Evolutionary conservation across 92 coral and sea anemone species (phyloP).

Genomic region (Plumapathes pennacea): DNA sequence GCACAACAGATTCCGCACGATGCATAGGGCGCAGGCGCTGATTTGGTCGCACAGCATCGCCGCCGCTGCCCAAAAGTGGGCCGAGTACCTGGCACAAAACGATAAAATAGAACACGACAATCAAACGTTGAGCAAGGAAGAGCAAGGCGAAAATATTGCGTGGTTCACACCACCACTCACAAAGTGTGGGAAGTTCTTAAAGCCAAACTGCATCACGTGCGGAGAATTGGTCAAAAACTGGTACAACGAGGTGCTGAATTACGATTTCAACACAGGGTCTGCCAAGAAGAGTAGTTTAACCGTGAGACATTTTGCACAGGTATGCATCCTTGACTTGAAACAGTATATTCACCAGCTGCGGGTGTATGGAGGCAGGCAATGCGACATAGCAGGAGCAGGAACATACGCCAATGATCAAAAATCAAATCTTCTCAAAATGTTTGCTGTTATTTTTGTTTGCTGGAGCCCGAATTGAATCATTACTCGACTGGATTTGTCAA

Average conservation of each 20-base stretch:
- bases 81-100: slow-evolving; percentile 68
- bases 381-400: too few species aligned
- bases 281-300: slow-evolving; percentile 47
- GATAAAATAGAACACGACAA: slow-evolving; percentile 72
- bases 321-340: slow-evolving; percentile 9
- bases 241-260: slow-evolving; percentile 75
- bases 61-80: slow-evolving; percentile 82
- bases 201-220: slow-evolving; percentile 62
- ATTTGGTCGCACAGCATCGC: slow-evolving; percentile 81
- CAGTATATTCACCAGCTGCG: too few species aligned
- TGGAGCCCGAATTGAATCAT: too few species aligned
- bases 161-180: slow-evolving; percentile 76
- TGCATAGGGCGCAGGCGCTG: slow-evolving; percentile 73
- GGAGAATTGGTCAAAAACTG: slow-evolving; percentile 73
- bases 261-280: slow-evolving; percentile 54
- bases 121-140: slow-evolving; percentile 31
- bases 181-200: slow-evolving; percentile 59
- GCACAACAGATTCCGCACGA: slow-evolving; percentile 70
- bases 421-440: too few species aligned
- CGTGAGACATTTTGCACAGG: slow-evolving; percentile 89
- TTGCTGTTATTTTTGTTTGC: too few species aligned
- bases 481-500: too few species aligned
- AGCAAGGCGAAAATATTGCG: slow-evolving; percentile 87
- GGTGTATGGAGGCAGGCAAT: too few species aligned
- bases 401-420: too few species aligned